These are phyloP conservation scores for Halichondria panicea DNA, from an alignment of 37 sponge, comb jelly and placozoan species.

Conservation along the genomic window DNA sequence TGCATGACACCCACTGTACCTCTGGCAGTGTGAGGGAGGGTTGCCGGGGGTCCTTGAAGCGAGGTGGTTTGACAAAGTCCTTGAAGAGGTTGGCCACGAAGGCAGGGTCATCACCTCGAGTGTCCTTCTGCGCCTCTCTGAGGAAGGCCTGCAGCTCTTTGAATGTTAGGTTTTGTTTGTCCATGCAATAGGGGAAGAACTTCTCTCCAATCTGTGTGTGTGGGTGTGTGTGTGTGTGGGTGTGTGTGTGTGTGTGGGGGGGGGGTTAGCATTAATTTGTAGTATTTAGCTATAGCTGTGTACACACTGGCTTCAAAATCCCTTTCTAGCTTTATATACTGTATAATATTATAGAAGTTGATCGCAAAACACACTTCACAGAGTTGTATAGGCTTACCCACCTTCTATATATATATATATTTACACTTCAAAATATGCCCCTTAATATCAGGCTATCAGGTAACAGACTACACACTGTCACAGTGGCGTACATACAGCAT, in stretches of 20 bases:
- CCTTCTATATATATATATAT: too few species aligned
- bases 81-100: conserved; percentile 50
- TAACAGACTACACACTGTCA: too few species aligned
- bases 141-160: conserved; percentile 57
- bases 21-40: conserved; percentile 67
- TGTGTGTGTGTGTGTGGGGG: neutral
- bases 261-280: too few species aligned
- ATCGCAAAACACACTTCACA: too few species aligned
- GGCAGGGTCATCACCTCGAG: conserved; percentile 39
- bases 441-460: too few species aligned
- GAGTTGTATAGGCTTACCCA: too few species aligned
- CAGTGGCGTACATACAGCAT: too few species aligned
- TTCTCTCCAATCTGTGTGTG: conserved; percentile 53
- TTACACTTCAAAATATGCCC: too few species aligned
- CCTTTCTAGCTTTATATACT: neutral
- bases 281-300: too few species aligned
- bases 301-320: neutral
- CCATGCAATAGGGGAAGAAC: conserved; percentile 48
- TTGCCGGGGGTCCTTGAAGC: conserved; percentile 46
- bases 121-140: conserved; percentile 67
- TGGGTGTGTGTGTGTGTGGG: neutral
- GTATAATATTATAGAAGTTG: neutral
- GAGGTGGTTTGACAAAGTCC: conserved; percentile 33
- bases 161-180: conserved; percentile 59
- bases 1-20: too few species aligned